Percentiles rank a stretch among this genome's conserved stretches.
phyloP scores from a whole-genome alignment of 1,140 invertebrate species.

The Macrobrachium rosenbergii region DNA sequence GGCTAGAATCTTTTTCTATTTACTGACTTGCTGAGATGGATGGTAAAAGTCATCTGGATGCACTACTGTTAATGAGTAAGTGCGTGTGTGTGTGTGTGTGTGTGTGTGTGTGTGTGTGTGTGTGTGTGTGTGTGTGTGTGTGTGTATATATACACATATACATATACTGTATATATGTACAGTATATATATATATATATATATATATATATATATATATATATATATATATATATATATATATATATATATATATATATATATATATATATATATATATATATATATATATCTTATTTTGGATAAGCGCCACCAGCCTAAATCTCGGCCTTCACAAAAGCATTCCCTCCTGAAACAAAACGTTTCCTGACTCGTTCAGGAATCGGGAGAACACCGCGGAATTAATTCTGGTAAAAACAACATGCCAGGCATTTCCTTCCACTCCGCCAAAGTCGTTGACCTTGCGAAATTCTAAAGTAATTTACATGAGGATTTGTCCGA shows the following conservation, averaged over 20 bases:
- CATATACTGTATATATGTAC: too few relatives aligned
- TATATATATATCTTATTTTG: background rate
- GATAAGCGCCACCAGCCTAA: too few relatives aligned
- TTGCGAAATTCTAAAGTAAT: background rate
- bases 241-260: constrained; percentile 1
- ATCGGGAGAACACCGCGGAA: too few relatives aligned
- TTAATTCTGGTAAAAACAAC: too few relatives aligned
- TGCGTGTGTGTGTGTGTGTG: background rate
- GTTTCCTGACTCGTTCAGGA: too few relatives aligned
- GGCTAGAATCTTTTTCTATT: background rate
- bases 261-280: background rate
- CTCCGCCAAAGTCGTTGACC: background rate
- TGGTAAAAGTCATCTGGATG: background rate
- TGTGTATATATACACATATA: too few relatives aligned
- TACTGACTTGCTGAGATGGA: background rate
- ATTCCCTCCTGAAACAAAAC: too few relatives aligned
- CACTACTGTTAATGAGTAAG: background rate
- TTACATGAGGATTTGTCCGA: background rate
- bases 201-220: background rate
- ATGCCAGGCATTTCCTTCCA: too few relatives aligned
- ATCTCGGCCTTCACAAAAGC: too few relatives aligned
- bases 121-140: background rate
- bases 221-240: background rate
- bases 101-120: background rate
- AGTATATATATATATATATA: constrained; percentile 8